A percentile compares a stretch with the other conserved stretches of the same genome.
These are phyloP conservation scores for Palaemon carinicauda DNA, from an alignment of 1,140 invertebrate species.

Conservation along the genomic window DNA sequence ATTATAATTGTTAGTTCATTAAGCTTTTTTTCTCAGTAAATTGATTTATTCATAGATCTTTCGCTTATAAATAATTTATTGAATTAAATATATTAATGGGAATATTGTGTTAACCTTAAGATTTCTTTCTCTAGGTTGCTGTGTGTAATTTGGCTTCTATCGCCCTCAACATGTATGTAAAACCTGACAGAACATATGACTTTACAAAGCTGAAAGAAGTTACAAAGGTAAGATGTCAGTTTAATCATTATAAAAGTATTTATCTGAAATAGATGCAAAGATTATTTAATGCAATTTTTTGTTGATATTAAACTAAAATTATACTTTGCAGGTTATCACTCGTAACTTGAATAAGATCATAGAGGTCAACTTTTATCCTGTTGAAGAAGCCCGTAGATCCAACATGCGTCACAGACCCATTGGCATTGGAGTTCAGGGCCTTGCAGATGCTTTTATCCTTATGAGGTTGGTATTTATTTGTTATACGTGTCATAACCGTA, in stretches of 20 bases:
- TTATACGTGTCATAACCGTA: not conserved
- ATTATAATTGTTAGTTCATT: too few species aligned
- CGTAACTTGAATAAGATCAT: conserved; percentile 97
- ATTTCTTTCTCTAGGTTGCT: conserved; percentile 73
- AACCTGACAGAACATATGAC: conserved; percentile 79
- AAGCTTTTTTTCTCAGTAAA: not conserved
- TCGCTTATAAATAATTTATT: too few species aligned
- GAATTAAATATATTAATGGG: conserved; percentile 31
- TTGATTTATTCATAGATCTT: not conserved
- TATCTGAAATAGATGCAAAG: not conserved
- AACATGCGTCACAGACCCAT: conserved; percentile 95
- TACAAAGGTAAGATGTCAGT: conserved; percentile 72
- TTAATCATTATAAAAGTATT: not conserved
- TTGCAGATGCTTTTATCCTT: conserved; percentile 96
- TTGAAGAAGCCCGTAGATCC: conserved; percentile 83
- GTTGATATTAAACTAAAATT: not conserved
- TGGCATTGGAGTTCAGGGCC: conserved; percentile 93
- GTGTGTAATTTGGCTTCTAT: conserved; percentile 99
- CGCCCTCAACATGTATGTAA: conserved; percentile 96
- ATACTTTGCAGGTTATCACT: conserved; percentile 71
- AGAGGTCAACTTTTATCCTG: conserved; percentile 95
- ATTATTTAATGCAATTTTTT: not conserved
- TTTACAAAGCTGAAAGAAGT: conserved; percentile 89
- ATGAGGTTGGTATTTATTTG: conserved; percentile 75
- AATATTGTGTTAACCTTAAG: not conserved